phyloP scores from a whole-genome alignment of 2,113 vertebrate genomes.

The Anolis sagrei region DNA sequence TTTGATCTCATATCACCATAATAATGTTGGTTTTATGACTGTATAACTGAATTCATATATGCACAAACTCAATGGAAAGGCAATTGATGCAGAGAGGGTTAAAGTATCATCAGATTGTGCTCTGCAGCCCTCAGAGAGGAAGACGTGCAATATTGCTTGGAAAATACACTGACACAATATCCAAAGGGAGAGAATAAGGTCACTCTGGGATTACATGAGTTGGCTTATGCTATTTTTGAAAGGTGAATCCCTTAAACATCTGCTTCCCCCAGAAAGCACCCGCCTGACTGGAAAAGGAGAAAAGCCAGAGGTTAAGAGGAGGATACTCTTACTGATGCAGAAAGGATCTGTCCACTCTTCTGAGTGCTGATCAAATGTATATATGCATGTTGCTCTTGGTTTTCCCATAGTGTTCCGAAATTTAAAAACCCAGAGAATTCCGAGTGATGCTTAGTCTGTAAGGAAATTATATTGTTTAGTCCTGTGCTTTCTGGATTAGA shows the following conservation, averaged over 20 bases:
- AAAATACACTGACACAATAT: not conserved
- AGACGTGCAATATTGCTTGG: not conserved
- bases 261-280: not conserved
- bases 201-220: not conserved
- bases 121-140: not conserved
- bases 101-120: not conserved
- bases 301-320: not conserved
- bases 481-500: not conserved
- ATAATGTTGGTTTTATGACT: rapidly evolving
- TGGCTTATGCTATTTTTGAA: no score
- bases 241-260: not conserved
- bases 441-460: not conserved
- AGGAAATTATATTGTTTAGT: not conserved
- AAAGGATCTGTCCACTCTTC: not conserved
- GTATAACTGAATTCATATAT: not conserved
- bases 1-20: rapidly evolving
- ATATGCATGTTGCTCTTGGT: not conserved
- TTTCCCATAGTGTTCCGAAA: not conserved
- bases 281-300: not conserved
- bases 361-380: not conserved
- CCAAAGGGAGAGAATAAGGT: not conserved
- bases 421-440: not conserved
- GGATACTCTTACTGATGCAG: not conserved
- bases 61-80: rapidly evolving
- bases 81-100: not conserved